Percentiles rank a stretch among this genome's conserved stretches.
phyloP scores from a whole-genome alignment of 2,113 vertebrate species.

The Atrichornis clamosus region DNA sequence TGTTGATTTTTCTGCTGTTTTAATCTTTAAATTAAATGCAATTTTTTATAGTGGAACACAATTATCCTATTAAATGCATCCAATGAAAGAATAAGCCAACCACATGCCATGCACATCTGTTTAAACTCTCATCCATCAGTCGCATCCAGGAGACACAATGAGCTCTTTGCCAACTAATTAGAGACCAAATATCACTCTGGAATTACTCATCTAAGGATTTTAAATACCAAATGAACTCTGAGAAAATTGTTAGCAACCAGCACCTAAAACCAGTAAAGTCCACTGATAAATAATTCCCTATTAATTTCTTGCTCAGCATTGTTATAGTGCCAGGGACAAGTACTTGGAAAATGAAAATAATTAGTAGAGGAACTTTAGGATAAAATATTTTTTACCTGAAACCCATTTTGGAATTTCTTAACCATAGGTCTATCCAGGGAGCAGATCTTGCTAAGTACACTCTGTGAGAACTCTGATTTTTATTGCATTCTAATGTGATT shows the following conservation, averaged over 20 bases:
- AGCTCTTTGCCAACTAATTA: neutral
- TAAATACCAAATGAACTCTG: neutral
- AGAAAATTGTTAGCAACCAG: neutral
- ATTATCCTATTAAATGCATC: neutral
- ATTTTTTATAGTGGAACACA: neutral
- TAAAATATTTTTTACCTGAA: neutral
- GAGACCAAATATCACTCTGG: neutral
- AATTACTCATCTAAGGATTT: neutral
- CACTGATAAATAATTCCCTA: neutral
- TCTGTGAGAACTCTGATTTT: neutral
- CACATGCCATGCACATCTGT: neutral
- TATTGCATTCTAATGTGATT: constrained; percentile 20
- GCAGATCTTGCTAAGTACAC: neutral
- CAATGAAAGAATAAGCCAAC: neutral
- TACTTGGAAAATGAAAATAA: neutral
- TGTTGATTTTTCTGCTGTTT: neutral
- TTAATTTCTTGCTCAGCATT: neutral
- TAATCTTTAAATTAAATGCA: neutral
- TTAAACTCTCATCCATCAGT: constrained; percentile 7
- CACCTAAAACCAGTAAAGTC: neutral
- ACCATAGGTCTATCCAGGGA: neutral
- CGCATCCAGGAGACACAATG: neutral
- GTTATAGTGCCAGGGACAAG: neutral
- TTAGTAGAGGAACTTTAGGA: neutral
- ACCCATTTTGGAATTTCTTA: neutral